A percentile compares a stretch with the other conserved stretches of the same genome.
Conservation (phyloP, 2,113 vertebrate genomes). For the Dunckerocampus dactyliophorus region DNA sequence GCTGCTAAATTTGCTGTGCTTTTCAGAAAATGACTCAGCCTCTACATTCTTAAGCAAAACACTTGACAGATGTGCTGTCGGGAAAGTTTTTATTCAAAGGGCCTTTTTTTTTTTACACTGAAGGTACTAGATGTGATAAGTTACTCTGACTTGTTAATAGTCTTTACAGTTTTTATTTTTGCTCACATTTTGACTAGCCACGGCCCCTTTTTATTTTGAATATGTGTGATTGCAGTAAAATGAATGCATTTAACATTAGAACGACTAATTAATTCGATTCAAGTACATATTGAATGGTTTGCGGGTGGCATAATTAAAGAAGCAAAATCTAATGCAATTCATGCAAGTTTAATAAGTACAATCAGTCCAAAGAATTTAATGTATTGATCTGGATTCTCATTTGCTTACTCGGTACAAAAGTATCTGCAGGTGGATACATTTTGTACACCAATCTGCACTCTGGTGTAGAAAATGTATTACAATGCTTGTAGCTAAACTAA, state of each 20-base stretch:
- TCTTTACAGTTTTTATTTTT: too few species aligned
- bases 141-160: too few species aligned
- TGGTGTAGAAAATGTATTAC: not conserved
- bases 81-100: not conserved
- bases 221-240: conserved; percentile 38
- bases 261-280: conserved; percentile 51
- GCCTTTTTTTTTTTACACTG: too few species aligned
- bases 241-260: conserved; percentile 23
- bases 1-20: not conserved
- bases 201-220: conserved; percentile 32
- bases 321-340: conserved; percentile 49
- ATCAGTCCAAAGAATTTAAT: conserved; percentile 56
- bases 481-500: not conserved
- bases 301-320: conserved; percentile 52
- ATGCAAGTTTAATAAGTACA: conserved; percentile 58
- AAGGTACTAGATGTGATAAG: too few species aligned
- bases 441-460: not conserved
- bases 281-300: conserved; percentile 55
- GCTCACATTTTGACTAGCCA: too few species aligned
- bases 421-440: not conserved
- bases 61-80: not conserved
- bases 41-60: not conserved
- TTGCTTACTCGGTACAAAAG: conserved; percentile 33
- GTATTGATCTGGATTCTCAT: conserved; percentile 55
- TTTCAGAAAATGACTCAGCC: not conserved